phyloP scores from a whole-genome alignment of 2,113 vertebrate species.

The Cyphomyrus discorhynchus region DNA sequence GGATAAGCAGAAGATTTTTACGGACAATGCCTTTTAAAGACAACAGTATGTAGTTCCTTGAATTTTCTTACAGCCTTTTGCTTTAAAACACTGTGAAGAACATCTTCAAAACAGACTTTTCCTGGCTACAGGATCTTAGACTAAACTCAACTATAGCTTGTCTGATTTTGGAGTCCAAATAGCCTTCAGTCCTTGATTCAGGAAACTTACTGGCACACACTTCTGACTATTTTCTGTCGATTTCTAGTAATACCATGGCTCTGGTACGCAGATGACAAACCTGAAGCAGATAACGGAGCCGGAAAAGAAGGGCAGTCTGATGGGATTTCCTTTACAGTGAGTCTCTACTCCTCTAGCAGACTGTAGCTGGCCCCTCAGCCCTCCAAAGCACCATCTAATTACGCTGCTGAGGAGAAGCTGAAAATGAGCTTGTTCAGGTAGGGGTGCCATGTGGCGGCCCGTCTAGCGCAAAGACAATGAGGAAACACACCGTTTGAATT shows the following conservation, averaged over 20 bases:
- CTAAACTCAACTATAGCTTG: background rate
- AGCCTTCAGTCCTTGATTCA: background rate
- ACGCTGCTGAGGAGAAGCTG: background rate
- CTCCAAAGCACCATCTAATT: background rate
- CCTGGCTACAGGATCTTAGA: background rate
- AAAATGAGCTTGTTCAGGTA: background rate
- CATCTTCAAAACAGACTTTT: background rate
- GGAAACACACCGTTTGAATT: background rate
- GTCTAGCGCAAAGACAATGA: background rate
- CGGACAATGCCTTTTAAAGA: background rate
- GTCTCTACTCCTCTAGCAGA: background rate
- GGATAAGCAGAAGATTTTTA: background rate
- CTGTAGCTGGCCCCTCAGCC: background rate
- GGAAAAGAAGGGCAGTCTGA: background rate
- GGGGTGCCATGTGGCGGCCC: background rate
- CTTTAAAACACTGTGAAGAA: background rate
- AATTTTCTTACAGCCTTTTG: background rate
- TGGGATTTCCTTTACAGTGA: background rate
- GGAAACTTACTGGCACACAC: background rate
- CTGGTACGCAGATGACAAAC: background rate
- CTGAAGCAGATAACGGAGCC: background rate
- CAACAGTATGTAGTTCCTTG: background rate
- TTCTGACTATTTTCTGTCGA: background rate
- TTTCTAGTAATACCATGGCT: background rate
- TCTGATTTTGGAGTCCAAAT: background rate